phyloP scores from a whole-genome alignment of 2,797 vertebrate genomes.

The Pelobates cultripes region DNA sequence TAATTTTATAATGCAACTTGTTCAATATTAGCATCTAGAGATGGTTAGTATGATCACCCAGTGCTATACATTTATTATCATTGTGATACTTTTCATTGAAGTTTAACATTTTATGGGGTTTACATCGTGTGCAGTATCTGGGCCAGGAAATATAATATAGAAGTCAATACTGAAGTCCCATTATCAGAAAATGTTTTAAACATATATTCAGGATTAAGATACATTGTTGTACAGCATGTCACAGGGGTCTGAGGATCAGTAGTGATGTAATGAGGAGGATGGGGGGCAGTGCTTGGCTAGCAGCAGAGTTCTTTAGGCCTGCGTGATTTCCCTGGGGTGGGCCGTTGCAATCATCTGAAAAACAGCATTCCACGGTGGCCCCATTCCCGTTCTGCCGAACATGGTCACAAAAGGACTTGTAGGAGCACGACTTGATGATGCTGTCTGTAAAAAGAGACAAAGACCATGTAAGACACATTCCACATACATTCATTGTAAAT shows the following conservation, averaged over 20 bases:
- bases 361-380: conserved; percentile 81
- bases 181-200: not conserved
- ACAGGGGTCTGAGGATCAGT: conserved; percentile 64
- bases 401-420: conserved; percentile 86
- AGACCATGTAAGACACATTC: not conserved
- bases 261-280: conserved; percentile 60
- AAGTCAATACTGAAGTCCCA: not conserved
- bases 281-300: conserved; percentile 49
- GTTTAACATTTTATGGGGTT: not conserved
- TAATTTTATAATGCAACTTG: not conserved
- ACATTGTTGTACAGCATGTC: conserved; percentile 44
- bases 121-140: not conserved
- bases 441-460: conserved; percentile 72
- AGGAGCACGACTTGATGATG: conserved; percentile 83
- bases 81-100: not conserved
- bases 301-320: conserved; percentile 58
- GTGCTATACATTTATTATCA: not conserved
- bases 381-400: conserved; percentile 64
- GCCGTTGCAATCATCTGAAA: conserved; percentile 81
- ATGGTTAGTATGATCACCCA: not conserved
- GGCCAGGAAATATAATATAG: not conserved
- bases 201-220: not conserved
- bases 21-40: not conserved
- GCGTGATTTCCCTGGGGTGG: conserved; percentile 66
- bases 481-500: not conserved